These are phyloP conservation scores for Eumeta japonica DNA, from an alignment of 1,140 invertebrate genomes.

Conservation along the genomic window DNA sequence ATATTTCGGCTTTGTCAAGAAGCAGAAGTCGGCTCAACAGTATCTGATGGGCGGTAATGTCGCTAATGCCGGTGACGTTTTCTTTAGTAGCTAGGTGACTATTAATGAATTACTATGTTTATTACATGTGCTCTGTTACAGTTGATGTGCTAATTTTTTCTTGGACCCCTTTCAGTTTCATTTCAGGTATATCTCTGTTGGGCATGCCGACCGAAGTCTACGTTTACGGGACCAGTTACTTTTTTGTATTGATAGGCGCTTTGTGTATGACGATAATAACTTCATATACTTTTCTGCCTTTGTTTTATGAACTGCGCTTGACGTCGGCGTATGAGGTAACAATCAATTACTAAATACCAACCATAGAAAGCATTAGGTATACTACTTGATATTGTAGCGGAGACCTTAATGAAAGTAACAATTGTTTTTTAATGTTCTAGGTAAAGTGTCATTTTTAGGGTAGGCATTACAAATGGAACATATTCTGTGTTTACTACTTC, in stretches of 20 bases:
- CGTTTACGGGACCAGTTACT: slow-evolving; percentile 71
- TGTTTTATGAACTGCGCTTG: slow-evolving; percentile 76
- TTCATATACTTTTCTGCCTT: slow-evolving; percentile 72
- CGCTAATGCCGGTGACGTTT: slow-evolving; percentile 74
- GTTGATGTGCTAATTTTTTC: slow-evolving; percentile 4
- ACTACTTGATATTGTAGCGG: too few species aligned
- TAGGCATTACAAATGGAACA: too few species aligned
- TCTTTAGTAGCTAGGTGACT: slow-evolving; percentile 76
- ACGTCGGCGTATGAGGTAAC: slow-evolving; percentile 83
- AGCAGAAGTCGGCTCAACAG: slow-evolving; percentile 68
- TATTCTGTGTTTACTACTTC: too few species aligned
- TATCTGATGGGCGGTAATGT: slow-evolving; percentile 86
- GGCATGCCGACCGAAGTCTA: slow-evolving; percentile 86
- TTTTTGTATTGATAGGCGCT: slow-evolving; percentile 63
- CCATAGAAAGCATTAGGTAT: too few species aligned
- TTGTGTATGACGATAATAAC: slow-evolving; percentile 66
- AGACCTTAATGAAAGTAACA: too few species aligned
- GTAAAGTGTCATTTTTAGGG: too few species aligned
- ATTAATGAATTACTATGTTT: slow-evolving; percentile 2
- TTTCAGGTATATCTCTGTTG: slow-evolving; percentile 64
- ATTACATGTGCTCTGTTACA: slow-evolving; percentile 2
- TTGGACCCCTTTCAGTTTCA: slow-evolving; percentile 52
- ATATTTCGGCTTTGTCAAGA: slow-evolving; percentile 75
- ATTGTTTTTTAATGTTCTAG: too few species aligned
- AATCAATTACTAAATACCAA: slow-evolving; percentile 7